These are phyloP conservation scores for Hippopotamyrus pictus DNA, from an alignment of 2,797 vertebrate species.

Conservation along the genomic window DNA sequence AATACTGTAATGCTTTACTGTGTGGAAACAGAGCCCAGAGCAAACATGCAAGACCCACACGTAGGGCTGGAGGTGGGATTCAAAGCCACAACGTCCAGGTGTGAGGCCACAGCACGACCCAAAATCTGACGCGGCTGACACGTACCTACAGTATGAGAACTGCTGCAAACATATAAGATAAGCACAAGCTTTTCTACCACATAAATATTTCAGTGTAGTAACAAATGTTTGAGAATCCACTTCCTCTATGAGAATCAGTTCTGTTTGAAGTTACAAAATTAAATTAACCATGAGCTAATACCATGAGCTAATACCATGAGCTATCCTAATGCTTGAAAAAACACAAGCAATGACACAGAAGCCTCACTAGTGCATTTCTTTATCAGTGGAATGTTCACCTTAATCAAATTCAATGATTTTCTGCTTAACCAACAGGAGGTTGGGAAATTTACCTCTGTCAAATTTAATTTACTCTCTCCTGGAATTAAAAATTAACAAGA, in stretches of 20 bases:
- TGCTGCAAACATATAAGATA: not conserved
- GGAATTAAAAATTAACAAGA: slow-evolving; percentile 33
- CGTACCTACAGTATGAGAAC: not conserved
- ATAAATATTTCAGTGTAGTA: not conserved
- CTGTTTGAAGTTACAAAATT: not conserved
- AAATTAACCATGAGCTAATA: not conserved
- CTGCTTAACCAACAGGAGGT: not conserved
- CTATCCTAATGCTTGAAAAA: not conserved
- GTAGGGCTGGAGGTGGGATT: not conserved
- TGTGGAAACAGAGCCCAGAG: not conserved
- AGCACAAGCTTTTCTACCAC: not conserved
- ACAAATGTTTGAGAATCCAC: not conserved
- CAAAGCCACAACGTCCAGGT: not conserved
- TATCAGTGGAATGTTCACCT: slow-evolving; percentile 4
- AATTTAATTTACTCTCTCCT: slow-evolving; percentile 18
- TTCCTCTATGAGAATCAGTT: not conserved
- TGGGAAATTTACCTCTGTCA: slow-evolving; percentile 16
- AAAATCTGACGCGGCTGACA: not conserved
- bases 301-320: too few relatives aligned
- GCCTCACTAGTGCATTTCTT: not conserved
- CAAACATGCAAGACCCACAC: not conserved
- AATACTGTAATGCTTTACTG: not conserved
- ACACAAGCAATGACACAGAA: not conserved
- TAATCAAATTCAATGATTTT: slow-evolving; percentile 20
- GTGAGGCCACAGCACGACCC: not conserved